Base-by-base conservation (phyloP, 1,140 invertebrate species). In the Triops longicaudatus region DNA sequence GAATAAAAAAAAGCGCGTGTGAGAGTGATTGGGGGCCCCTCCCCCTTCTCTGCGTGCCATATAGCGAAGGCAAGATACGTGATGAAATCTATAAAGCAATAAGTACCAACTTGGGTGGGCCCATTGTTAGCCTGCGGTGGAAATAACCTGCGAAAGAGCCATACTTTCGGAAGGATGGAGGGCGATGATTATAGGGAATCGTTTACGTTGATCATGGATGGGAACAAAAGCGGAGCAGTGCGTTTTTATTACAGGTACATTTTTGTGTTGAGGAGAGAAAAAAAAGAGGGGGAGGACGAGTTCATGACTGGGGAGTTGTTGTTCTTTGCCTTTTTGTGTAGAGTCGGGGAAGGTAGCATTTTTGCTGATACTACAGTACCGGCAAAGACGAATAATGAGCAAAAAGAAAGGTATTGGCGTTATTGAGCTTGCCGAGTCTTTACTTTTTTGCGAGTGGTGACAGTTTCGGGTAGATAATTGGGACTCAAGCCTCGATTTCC, bases 61-160 rank as follows among this genome's bases (percentile, higher is more conserved):
- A 37, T 37, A 37, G 31, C 31, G 31, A 37, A 37, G 50, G 50
- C 17, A 63, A 22, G 22, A 63, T n/a, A 4, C 50, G 50, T 63
- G 50, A 63, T 63, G 22, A 63, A 63, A 63, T 63, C 50, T 63
- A 63, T 63, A 17, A 63, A 63, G 50, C 50, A 63, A 63, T 63
- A 63, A 63, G 17, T 63, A 63, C 50, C 50, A 63, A 9, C 50
- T 63, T 63, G 50, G 50, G n/a, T 63, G 50, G 50, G n/a, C 50
- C 22, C 22, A 14, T 63, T 63, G 50, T n/a, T 63, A 22, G n/a
- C 50, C 50, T 63, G 50, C 14, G 50, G 50, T 10, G 14, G 50
- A n/a, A n/a, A 63, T 63, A 22, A 22, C 50, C 50, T 37, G 31
- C 31, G 31, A 63, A 63, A 63, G 17, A 63, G 50, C 50, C 14